Evolutionary conservation across 1,140 invertebrate genomes (phyloP), one percentile per base, ranked within the genome.

Genomic region (Temnothorax longispinosus): DNA sequence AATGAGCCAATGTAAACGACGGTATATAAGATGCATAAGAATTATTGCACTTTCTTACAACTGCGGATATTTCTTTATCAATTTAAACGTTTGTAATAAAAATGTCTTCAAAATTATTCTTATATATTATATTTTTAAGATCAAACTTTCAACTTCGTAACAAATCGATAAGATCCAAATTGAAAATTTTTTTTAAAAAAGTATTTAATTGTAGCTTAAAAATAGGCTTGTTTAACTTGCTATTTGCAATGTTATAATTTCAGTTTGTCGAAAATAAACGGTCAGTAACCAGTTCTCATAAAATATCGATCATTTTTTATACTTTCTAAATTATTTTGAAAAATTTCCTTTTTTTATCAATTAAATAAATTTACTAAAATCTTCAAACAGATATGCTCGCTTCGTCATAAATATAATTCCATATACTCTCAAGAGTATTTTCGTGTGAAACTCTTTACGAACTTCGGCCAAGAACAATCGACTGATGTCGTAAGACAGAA

Each of bases 391-490:
- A 44, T 50, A 50, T 52, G 21, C 21, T 71, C 6, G 3, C 44
- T 35, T n/a, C 4, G 18, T 35, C 47, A 54, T n/a, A 54, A 74
- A 52, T 35, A 72, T 52, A 32, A 72, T 72, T 54, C 54, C 11
- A 18, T 44, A 15, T 44, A 0, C 10, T 60, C 7, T 32, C 10
- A 15, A 27, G 41, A 18, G 10, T 32, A 62, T 11, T 78, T 7
- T 35, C 11, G 47, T 27, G 11, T 38, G 56, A 47, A 3, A 47
- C 27, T 21, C 8, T 64, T 80, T 35, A 35, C 67, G 41, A 82
- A 60, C 41, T 56, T 74, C 35, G 18, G 13, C 32, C 67, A 72
- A 72, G 52, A 82, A 82, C 80, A 82, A 72, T 82, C 27, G 67
- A 32, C 3, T 6, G 69, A 82, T 82, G 67, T 74, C 54, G 67